phyloP scores from a whole-genome alignment of 2,888 invertebrate species.

The Fragum whitleyi region DNA sequence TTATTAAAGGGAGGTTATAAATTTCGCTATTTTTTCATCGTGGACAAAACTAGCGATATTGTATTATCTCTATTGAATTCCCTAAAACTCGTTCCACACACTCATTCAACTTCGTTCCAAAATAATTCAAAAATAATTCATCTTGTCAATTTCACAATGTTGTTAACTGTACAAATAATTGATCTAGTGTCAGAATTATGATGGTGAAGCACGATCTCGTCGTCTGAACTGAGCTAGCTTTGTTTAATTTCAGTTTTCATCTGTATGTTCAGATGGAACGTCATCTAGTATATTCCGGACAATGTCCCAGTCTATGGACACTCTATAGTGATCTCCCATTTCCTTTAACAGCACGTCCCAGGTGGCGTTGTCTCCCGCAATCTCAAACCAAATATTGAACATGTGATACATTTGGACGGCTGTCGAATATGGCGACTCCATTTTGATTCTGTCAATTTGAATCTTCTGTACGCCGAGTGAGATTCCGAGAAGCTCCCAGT shows the following conservation, averaged over 20 bases:
- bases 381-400: constrained; percentile 10
- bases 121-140: no score
- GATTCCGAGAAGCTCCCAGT: constrained; percentile 37
- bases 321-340: constrained; percentile 11
- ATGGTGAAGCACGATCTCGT: no score
- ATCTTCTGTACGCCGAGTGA: constrained; percentile 14
- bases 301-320: constrained; percentile 30
- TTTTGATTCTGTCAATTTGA: constrained; percentile 27
- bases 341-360: constrained; percentile 1
- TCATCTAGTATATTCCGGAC: constrained; percentile 7
- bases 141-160: no score
- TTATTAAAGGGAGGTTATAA: no score
- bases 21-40: no score
- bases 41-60: no score
- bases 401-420: constrained; percentile 19
- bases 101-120: no score
- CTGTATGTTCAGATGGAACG: not conserved
- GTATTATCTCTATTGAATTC: no score
- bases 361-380: constrained; percentile 15
- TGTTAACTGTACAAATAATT: no score
- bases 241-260: not conserved
- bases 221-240: no score
- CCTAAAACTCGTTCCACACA: no score
- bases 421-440: constrained; percentile 17
- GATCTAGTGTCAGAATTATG: no score